These are phyloP conservation scores for Cheilosia soror DNA, from an alignment of 2,888 invertebrate species.

Conservation along the genomic window DNA sequence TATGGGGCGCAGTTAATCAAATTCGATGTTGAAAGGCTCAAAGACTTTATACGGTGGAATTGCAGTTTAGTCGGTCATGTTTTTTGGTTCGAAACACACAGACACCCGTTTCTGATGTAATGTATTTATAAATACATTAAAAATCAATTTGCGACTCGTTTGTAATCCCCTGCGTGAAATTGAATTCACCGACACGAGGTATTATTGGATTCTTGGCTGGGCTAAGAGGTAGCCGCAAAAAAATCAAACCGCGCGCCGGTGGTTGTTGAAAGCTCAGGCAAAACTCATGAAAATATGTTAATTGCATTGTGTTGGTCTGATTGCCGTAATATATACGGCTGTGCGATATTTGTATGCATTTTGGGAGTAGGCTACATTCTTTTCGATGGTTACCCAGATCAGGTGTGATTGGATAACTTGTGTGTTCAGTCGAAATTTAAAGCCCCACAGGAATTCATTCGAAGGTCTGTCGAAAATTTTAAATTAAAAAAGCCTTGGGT, in stretches of 20 bases:
- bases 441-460: too few relatives aligned
- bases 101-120: slow-evolving; percentile 1
- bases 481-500: too few relatives aligned
- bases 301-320: slow-evolving; percentile 46
- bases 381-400: too few relatives aligned
- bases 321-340: too few relatives aligned
- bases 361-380: too few relatives aligned
- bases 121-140: slow-evolving; percentile 69
- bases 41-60: not conserved
- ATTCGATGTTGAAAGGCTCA: slow-evolving; percentile 45
- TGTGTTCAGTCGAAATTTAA: not conserved
- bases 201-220: slow-evolving; percentile 63
- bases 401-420: not conserved
- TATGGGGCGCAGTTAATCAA: slow-evolving; percentile 53
- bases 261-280: slow-evolving; percentile 24
- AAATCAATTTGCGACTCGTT: slow-evolving; percentile 68
- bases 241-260: not conserved
- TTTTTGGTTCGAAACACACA: not conserved
- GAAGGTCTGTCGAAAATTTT: too few relatives aligned
- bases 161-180: slow-evolving; percentile 67
- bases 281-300: slow-evolving; percentile 61
- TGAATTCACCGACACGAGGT: slow-evolving; percentile 47
- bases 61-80: not conserved
- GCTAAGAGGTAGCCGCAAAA: slow-evolving; percentile 50
- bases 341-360: too few relatives aligned